Evolutionary conservation across 2,113 vertebrate species (phyloP).

Genomic region (Aphelocoma coerulescens): DNA sequence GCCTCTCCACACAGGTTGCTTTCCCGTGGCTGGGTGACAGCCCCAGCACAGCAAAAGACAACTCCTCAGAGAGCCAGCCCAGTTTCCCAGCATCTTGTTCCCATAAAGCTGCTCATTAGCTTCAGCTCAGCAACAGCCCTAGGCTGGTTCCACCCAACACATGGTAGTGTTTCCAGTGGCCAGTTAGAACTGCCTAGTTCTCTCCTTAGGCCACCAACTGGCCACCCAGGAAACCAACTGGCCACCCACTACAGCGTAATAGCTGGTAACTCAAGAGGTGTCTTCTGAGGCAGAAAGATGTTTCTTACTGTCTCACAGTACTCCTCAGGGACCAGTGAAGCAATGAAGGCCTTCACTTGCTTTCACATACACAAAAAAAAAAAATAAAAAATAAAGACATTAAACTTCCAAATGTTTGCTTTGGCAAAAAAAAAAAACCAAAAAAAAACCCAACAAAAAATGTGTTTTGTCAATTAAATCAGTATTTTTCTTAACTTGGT

Average conservation of each 20-base stretch:
- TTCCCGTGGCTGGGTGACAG: background rate
- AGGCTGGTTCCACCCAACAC: constrained; percentile 55
- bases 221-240: constrained; percentile 33
- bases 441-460: background rate
- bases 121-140: background rate
- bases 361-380: background rate
- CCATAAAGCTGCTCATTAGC: constrained; percentile 30
- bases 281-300: background rate
- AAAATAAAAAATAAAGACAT: background rate
- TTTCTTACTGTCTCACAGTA: background rate
- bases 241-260: constrained; percentile 34
- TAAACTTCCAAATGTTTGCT: background rate
- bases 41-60: background rate
- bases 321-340: background rate
- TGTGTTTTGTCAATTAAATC: background rate
- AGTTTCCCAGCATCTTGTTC: constrained; percentile 42
- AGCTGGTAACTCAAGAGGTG: background rate
- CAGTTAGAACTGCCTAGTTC: constrained; percentile 40
- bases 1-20: background rate
- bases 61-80: background rate
- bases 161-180: constrained; percentile 40
- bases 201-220: constrained; percentile 13
- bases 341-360: background rate
- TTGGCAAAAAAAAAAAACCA: background rate
- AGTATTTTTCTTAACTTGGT: background rate